phyloP scores from a whole-genome alignment of 2,888 invertebrate genomes.

The Amaurobius ferox region DNA sequence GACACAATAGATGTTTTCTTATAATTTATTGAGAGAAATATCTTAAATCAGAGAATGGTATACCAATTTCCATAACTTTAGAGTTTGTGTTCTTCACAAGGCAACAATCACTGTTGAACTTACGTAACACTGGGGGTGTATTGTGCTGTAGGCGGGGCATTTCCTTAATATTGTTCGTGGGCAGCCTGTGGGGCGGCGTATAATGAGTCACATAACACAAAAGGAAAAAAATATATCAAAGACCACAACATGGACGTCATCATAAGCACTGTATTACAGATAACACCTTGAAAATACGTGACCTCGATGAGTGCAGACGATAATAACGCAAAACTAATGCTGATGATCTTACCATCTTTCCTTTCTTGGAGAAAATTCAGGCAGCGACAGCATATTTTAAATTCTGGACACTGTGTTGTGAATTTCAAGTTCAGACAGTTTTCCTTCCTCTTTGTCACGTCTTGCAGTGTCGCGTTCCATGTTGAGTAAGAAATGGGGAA shows the following conservation, averaged over 20 bases:
- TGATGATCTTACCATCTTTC: background rate
- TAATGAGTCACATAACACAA: background rate
- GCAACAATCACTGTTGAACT: background rate
- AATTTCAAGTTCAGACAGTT: constrained; percentile 11
- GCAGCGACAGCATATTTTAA: background rate
- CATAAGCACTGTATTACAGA: background rate
- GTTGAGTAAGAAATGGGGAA: background rate
- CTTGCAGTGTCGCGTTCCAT: background rate
- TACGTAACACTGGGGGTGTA: background rate
- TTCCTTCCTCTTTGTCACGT: background rate
- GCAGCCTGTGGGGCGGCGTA: background rate
- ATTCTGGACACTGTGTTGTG: background rate
- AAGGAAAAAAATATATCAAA: background rate
- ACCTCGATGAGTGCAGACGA: background rate
- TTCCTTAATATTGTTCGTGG: background rate
- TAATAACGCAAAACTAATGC: background rate
- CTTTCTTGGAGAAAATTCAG: background rate
- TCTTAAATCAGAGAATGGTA: too few species aligned
- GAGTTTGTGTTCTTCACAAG: too few species aligned
- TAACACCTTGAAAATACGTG: constrained; percentile 1
- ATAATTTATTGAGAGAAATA: too few species aligned
- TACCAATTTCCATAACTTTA: too few species aligned
- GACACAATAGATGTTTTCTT: too few species aligned
- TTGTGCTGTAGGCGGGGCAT: background rate
- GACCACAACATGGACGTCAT: background rate